phyloP scores from a whole-genome alignment of 2,113 vertebrate genomes.

The Lasiurus borealis region DNA sequence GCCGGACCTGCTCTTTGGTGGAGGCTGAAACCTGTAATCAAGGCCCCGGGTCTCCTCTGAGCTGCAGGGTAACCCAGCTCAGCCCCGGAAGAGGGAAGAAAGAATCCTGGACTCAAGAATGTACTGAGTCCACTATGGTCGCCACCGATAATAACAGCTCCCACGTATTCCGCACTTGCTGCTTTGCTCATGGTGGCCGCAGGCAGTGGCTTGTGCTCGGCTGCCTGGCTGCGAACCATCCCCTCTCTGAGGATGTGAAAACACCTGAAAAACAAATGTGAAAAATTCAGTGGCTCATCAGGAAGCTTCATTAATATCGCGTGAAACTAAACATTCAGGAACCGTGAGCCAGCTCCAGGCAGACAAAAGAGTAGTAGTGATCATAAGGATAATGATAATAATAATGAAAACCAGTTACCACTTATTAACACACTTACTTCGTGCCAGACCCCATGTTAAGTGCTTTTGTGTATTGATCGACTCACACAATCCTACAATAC shows the following conservation, averaged over 20 bases:
- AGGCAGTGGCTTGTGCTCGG: slow-evolving; percentile 28
- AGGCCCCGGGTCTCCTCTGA: slow-evolving; percentile 1
- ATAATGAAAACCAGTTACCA: slow-evolving; percentile 75
- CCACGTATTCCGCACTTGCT: too few species aligned
- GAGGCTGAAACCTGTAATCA: slow-evolving; percentile 52
- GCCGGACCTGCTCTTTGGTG: neutral
- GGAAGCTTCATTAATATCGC: neutral
- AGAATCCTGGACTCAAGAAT: neutral
- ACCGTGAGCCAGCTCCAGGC: neutral
- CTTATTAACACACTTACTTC: slow-evolving; percentile 73
- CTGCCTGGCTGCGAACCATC: neutral
- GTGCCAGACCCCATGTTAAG: slow-evolving; percentile 71
- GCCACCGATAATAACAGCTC: too few species aligned
- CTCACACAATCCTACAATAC: slow-evolving; percentile 35
- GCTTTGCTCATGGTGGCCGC: neutral
- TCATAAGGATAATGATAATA: slow-evolving; percentile 67
- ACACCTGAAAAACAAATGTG: slow-evolving; percentile 12
- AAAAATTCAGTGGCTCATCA: neutral
- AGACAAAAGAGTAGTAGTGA: slow-evolving; percentile 28
- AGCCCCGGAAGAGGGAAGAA: neutral
- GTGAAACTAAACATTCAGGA: neutral
- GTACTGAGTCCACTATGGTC: neutral
- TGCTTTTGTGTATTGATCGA: slow-evolving; percentile 76
- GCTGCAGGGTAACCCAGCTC: neutral
- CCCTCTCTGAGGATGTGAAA: slow-evolving; percentile 25